These are phyloP conservation scores for Passerina amoena DNA, from an alignment of 2,113 vertebrate genomes.

Conservation along the genomic window DNA sequence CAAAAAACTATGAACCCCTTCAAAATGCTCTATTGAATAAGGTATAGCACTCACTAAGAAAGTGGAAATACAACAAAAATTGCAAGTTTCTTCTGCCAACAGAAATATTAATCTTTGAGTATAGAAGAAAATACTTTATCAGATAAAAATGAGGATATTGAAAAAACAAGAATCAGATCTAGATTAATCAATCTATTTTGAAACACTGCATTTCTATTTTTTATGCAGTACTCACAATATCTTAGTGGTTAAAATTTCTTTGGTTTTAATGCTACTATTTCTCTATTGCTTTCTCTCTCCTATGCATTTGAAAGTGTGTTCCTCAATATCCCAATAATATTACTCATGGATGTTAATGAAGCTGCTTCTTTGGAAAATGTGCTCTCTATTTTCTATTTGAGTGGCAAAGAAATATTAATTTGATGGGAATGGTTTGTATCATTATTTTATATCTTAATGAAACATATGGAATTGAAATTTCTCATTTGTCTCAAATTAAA, in stretches of 20 bases:
- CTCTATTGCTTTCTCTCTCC: not conserved
- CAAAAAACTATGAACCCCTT: not conserved
- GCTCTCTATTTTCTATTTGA: not conserved
- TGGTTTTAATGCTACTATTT: not conserved
- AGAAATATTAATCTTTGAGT: not conserved
- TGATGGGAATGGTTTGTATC: not conserved
- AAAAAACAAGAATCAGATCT: not conserved
- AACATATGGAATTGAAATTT: not conserved
- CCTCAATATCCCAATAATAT: not conserved
- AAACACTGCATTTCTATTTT: not conserved
- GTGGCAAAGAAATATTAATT: not conserved
- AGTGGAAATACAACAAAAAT: not conserved
- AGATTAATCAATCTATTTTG: not conserved
- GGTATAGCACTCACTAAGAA: accelerated
- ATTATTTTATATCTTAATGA: not conserved
- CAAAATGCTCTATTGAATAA: not conserved
- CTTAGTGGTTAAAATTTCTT: not conserved
- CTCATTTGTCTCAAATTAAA: not conserved
- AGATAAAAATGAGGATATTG: not conserved
- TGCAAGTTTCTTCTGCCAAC: not conserved
- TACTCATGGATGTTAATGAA: not conserved
- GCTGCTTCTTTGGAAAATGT: not conserved
- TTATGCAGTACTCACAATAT: not conserved
- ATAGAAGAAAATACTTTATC: not conserved
- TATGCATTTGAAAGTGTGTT: not conserved